phyloP scores from a whole-genome alignment of 2,888 invertebrate species.

The Papilio elwesi region DNA sequence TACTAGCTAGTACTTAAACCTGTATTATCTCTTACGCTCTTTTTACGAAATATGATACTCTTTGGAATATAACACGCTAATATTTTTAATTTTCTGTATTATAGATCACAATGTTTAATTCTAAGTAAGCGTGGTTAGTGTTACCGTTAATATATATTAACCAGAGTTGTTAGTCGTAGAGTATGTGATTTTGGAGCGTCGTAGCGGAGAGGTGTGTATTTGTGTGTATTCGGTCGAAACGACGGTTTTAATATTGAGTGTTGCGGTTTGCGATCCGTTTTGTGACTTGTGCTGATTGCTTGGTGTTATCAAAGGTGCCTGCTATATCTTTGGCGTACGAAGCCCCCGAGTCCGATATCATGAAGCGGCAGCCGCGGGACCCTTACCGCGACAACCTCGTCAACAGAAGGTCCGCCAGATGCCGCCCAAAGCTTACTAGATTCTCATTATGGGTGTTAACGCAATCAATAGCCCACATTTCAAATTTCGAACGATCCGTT shows the following conservation, averaged over 20 bases:
- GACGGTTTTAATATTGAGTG: conserved; percentile 53
- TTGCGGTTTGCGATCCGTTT: conserved; percentile 52
- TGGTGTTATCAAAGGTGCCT: conserved; percentile 92
- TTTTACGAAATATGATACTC: conserved; percentile 61
- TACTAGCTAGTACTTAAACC: conserved; percentile 75
- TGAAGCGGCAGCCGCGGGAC: conserved; percentile 99
- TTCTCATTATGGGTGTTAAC: conserved; percentile 75
- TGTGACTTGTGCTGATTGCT: conserved; percentile 79
- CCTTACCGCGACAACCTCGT: conserved; percentile 99
- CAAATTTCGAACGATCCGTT: conserved; percentile 50
- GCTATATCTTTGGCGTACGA: conserved; percentile 99
- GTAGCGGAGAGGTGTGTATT: conserved; percentile 60
- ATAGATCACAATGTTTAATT: conserved; percentile 68
- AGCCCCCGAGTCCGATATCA: conserved; percentile 99
- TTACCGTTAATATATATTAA: conserved; percentile 51
- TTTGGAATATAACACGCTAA: conserved; percentile 71
- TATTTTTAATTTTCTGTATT: conserved; percentile 62
- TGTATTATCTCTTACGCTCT: conserved; percentile 56
- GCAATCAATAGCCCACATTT: conserved; percentile 69
- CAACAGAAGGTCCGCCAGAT: conserved; percentile 94
- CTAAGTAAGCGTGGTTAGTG: conserved; percentile 59
- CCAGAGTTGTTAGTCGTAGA: conserved; percentile 48
- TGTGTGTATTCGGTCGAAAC: conserved; percentile 55
- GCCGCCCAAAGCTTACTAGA: conserved; percentile 69
- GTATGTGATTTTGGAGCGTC: conserved; percentile 39